Evolutionary conservation across 2,113 vertebrate species (phyloP).

Genomic region (Hirundichthys speculiger): DNA sequence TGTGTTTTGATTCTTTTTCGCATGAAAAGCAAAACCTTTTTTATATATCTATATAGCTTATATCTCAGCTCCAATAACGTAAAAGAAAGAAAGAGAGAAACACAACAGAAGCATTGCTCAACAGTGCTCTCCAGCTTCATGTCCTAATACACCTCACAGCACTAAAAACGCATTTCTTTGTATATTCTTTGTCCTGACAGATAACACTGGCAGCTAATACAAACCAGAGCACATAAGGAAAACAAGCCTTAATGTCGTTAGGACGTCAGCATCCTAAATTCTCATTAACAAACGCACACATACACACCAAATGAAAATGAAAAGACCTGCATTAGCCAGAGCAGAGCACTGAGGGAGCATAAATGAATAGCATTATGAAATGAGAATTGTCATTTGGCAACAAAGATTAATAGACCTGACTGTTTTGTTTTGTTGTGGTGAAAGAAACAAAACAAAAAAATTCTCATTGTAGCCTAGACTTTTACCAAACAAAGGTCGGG

Average conservation of each 20-base stretch:
- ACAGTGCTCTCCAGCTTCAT: not conserved
- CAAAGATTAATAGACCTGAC: constrained; percentile 51
- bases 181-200: constrained; percentile 47
- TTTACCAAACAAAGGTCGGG: constrained; percentile 48
- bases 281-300: constrained; percentile 7
- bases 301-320: constrained; percentile 57
- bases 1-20: too few relatives aligned
- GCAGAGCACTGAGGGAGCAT: constrained; percentile 46
- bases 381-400: constrained; percentile 58
- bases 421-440: constrained; percentile 44
- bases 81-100: too few relatives aligned
- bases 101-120: not conserved
- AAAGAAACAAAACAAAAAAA: not conserved
- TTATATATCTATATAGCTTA: too few relatives aligned
- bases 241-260: constrained; percentile 63
- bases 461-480: constrained; percentile 17
- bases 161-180: constrained; percentile 9
- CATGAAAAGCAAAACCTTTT: too few relatives aligned
- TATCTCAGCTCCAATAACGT: too few relatives aligned
- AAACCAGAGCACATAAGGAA: constrained; percentile 67
- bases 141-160: not conserved
- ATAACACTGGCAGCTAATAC: constrained; percentile 61
- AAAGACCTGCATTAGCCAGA: constrained; percentile 59
- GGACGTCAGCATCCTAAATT: constrained; percentile 35
- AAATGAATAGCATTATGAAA: constrained; percentile 72